Conservation (phyloP, 2,888 invertebrate species). For the Protonemura montana region DNA sequence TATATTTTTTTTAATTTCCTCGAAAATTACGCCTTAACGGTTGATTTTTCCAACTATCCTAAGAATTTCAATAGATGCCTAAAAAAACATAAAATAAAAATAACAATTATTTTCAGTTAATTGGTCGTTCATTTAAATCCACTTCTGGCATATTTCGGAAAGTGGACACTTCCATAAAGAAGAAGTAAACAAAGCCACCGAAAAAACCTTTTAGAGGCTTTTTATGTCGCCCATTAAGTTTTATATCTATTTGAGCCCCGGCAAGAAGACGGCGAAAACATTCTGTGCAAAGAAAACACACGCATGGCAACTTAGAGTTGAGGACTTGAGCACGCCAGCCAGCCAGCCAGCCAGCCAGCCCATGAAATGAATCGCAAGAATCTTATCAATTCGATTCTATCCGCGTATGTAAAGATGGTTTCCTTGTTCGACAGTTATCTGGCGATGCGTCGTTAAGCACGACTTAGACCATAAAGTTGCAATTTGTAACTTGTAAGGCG, state of each 20-base stretch:
- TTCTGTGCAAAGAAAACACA: neutral
- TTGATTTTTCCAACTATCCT: neutral
- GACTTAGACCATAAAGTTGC: neutral
- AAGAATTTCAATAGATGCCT: neutral
- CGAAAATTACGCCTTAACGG: no score
- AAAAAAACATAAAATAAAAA: neutral
- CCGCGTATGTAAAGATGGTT: constrained; percentile 1
- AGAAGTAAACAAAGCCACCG: constrained; percentile 35
- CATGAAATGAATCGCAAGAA: neutral
- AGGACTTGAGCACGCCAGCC: neutral
- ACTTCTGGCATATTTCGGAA: constrained; percentile 33
- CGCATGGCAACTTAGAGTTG: neutral
- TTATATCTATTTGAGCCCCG: constrained; percentile 37
- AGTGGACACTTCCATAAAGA: constrained; percentile 30
- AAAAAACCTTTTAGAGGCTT: constrained; percentile 37
- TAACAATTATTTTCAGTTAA: neutral
- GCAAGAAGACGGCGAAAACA: constrained; percentile 14
- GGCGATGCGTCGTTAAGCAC: neutral
- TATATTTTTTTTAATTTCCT: no score
- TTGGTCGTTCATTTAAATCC: neutral
- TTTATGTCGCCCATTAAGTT: constrained; percentile 41
- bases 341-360: neutral
- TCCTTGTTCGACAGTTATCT: constrained; percentile 12
- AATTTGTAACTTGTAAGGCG: neutral
- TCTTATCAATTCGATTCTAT: neutral